Evolutionary conservation across 2,113 vertebrate genomes (phyloP), one percentile per base, ranked within the genome.

Genomic region (Smithornis capensis): DNA sequence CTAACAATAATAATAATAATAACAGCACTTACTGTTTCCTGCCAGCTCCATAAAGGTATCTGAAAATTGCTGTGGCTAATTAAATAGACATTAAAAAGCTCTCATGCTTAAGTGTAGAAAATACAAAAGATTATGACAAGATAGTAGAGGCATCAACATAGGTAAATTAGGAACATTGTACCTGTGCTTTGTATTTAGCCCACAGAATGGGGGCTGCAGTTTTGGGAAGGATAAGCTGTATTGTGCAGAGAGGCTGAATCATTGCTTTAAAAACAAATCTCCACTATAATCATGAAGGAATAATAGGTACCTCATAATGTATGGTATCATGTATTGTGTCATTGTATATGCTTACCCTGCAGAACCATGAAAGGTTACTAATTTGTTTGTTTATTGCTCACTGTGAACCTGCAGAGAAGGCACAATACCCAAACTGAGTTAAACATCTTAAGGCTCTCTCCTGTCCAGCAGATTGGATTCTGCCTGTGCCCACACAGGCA

Each of bases 61-160:
- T 89, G 70, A 80, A 92, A 92, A 81, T 92, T 93, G 62, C 47
- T 44, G 16, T 79, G 80, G 78, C 73, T 92, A 87, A 94, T 96
- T 87, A 95, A 91, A 65, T 90, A 84, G 69, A 44, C 64, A 89
- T 78, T 93, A 91, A 96, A 92, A 69, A 69, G 56, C 62, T 95
- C 69, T 94, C 83, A 76, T 81, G 69, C 73, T 92, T 84, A 81
- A 93, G 79, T 79, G 73, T 84, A 78, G 69, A 80, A 92, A 90
- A 90, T 33, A 95, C 90, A 96, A 96, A 94, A 93, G 95, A 94
- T 93, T 93, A 76, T 82, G 92, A 87, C 88, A 96, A 94, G 90
- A 92, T 68, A 93, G 64, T n/a, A 89, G 92, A 79, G 40, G 22
- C 90, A 91, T 84, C 86, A 94, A 45, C 64, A 62, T 19, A 79